phyloP scores from a whole-genome alignment of 2,113 vertebrate genomes.

The Rhegmatorhina hoffmannsi region DNA sequence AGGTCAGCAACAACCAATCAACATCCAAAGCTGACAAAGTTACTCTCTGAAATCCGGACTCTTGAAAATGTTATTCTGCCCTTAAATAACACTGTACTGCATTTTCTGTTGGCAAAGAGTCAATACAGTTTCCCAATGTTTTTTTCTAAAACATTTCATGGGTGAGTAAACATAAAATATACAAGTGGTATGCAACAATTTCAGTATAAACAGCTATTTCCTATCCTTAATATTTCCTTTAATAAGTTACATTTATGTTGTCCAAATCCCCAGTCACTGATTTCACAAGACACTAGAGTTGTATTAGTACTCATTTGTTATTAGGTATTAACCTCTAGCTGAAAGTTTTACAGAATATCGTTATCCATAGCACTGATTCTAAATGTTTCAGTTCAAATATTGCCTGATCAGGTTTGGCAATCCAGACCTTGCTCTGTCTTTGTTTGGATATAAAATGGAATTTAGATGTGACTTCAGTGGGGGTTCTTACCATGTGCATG shows the following conservation, averaged over 20 bases:
- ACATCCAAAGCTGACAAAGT: not conserved
- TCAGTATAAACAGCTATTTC: conserved; percentile 15
- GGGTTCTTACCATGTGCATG: not conserved
- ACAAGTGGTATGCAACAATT: not conserved
- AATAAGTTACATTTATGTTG: not conserved
- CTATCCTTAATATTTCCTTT: not conserved
- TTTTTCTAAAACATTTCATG: conserved; percentile 23
- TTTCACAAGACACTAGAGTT: not conserved
- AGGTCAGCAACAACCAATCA: not conserved
- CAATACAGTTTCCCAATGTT: not conserved
- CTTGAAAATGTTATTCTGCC: not conserved
- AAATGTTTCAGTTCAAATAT: not conserved
- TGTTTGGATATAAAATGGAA: not conserved
- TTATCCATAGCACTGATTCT: not conserved
- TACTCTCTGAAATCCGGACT: not conserved
- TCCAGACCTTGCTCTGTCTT: not conserved
- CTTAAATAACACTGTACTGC: not conserved
- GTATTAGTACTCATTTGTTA: not conserved
- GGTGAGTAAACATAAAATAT: not conserved
- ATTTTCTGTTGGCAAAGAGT: not conserved
- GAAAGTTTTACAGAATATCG: not conserved
- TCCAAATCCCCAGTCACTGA: not conserved
- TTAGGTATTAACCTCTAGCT: not conserved
- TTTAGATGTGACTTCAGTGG: not conserved
- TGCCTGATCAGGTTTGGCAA: not conserved